Evolutionary conservation across 2,113 vertebrate genomes (phyloP).

Genomic region (Uropsilus gracilis): DNA sequence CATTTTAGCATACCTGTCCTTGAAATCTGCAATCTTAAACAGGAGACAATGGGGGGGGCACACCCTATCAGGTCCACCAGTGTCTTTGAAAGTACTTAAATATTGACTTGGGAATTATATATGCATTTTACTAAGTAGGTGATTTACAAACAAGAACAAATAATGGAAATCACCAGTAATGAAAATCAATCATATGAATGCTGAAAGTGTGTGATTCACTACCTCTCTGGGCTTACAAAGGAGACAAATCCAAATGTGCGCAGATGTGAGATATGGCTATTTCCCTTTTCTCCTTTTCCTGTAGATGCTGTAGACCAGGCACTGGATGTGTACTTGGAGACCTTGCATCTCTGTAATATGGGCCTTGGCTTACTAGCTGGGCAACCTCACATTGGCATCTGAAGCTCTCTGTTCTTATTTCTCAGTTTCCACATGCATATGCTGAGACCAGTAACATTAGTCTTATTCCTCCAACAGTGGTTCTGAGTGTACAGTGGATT

Average conservation of each 20-base stretch:
- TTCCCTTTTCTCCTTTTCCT: not conserved
- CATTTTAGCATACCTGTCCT: no score
- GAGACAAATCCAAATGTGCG: not conserved
- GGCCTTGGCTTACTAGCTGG: not conserved
- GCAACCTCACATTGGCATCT: not conserved
- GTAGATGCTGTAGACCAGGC: not conserved
- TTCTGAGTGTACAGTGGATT: not conserved
- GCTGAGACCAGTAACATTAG: not conserved
- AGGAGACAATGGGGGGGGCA: no score
- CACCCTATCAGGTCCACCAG: not conserved
- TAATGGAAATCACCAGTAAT: not conserved
- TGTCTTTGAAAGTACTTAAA: not conserved
- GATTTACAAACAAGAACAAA: not conserved
- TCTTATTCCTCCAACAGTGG: not conserved
- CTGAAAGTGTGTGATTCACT: not conserved
- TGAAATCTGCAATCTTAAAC: no score
- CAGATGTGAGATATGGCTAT: fast-evolving
- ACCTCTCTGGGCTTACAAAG: not conserved
- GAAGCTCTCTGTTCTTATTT: not conserved
- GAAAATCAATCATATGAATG: not conserved
- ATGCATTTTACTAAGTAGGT: not conserved
- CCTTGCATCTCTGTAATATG: not conserved
- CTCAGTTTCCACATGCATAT: not conserved
- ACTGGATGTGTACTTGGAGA: not conserved
- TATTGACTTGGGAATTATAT: not conserved